These are phyloP conservation scores for Oryzias sinensis DNA, from an alignment of 2,797 vertebrate species.

Conservation along the genomic window DNA sequence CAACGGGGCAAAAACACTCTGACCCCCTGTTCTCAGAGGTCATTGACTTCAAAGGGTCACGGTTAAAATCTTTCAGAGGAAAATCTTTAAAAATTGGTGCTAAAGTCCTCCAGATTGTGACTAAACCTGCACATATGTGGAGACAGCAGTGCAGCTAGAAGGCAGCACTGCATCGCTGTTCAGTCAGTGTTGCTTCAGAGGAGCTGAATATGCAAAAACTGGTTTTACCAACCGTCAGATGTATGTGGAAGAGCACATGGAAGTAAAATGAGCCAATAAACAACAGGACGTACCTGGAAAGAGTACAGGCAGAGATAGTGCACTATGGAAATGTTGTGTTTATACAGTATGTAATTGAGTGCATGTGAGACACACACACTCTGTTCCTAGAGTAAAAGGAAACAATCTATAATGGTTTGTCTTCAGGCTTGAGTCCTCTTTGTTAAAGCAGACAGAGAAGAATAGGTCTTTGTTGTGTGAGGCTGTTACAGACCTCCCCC, in stretches of 20 bases:
- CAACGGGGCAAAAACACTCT: constrained; percentile 53
- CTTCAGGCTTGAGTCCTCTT: constrained; percentile 62
- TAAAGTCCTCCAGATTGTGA: constrained; percentile 27
- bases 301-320: constrained; percentile 36
- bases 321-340: constrained; percentile 10
- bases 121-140: constrained; percentile 32
- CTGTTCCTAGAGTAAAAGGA: constrained; percentile 53
- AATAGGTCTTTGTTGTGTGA: constrained; percentile 55
- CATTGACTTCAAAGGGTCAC: constrained; percentile 65
- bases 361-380: constrained; percentile 9
- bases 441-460: constrained; percentile 68
- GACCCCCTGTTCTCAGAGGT: constrained; percentile 61
- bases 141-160: background rate
- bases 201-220: constrained; percentile 16
- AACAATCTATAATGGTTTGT: constrained; percentile 55
- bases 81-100: constrained; percentile 28
- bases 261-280: constrained; percentile 22
- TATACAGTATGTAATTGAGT: constrained; percentile 1
- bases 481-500: constrained; percentile 11
- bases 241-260: constrained; percentile 16
- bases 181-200: background rate
- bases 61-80: constrained; percentile 16
- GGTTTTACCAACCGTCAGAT: constrained; percentile 26
- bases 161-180: background rate
- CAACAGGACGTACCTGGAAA: constrained; percentile 20